Conservation (phyloP, 2,888 invertebrate species). For the Xestia sexstrigata region DNA sequence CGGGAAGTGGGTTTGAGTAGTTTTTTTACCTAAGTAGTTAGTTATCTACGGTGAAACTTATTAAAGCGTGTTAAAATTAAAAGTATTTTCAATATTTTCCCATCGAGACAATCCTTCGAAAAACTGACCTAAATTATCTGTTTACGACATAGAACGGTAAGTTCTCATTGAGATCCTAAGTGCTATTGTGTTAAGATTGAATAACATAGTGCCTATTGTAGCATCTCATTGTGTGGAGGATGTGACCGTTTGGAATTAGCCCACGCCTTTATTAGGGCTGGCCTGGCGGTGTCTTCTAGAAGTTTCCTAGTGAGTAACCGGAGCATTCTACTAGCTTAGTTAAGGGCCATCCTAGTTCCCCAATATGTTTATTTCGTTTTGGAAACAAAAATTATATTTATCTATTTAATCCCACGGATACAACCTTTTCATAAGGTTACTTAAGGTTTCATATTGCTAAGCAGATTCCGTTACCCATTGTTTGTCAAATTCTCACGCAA, state of each 20-base stretch:
- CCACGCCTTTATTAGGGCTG: constrained; percentile 44
- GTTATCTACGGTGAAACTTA: too few species aligned
- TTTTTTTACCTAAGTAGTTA: too few species aligned
- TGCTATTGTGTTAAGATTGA: constrained; percentile 58
- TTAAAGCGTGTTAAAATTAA: too few species aligned
- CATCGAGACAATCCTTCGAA: background rate
- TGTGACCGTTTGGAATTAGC: constrained; percentile 57
- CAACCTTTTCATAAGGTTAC: background rate
- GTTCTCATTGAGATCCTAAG: constrained; percentile 16
- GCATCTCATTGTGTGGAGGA: constrained; percentile 61
- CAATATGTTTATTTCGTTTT: background rate
- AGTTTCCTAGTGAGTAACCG: background rate
- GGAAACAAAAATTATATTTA: too few species aligned
- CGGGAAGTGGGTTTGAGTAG: too few species aligned
- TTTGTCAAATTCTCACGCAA: constrained; percentile 7
- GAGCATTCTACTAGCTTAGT: background rate
- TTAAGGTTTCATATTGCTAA: background rate
- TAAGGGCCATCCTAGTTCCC: background rate
- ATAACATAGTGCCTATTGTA: constrained; percentile 47
- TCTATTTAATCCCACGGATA: background rate
- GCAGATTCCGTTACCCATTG: constrained; percentile 1
- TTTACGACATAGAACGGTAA: constrained; percentile 24
- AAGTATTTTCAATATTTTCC: background rate
- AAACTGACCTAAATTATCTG: constrained; percentile 12
- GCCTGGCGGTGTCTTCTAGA: constrained; percentile 11